Base-by-base conservation (phyloP, 2,888 invertebrate genomes). In the Notodonta dromedarius region DNA sequence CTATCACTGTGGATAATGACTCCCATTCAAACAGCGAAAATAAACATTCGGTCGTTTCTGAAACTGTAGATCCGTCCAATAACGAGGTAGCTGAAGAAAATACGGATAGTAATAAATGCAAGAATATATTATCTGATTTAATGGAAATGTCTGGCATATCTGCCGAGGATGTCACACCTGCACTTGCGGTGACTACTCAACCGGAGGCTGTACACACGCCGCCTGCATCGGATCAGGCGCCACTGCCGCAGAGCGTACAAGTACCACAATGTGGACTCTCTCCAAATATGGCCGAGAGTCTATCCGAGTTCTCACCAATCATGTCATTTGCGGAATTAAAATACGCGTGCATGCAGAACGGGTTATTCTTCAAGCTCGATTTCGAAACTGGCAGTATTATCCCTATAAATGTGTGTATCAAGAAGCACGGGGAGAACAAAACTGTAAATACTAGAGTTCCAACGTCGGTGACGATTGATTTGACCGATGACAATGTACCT, bases 141-240 rank as follows among this genome's bases (percentile, higher is more conserved):
- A 93, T 93, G 93, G 87, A 88, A 83, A 91, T 93, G 90, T 93
- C 93, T 11, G 93, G 93, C 11, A 93, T 93, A 73, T 85, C 85
- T 12, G 76, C 83, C 59, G 91, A 91, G 66, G 92, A 93, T 60
- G 66, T 78, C 5, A 64, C 69, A 46, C 65, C 79, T 44, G 62
- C 65, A 35, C 55, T 62, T n/a, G 24, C 57, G 57, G 61, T 52
- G n/a, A 5, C 54, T 46, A 32, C 32, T 13, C 35, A n/a, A 48
- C 14, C 48, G n/a, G 48, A 48, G 12, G 24, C n/a, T 16, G 5
- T 9, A 24, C 5, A 8, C 51, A 9, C 24, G 9, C 35, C 8
- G 16, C 35, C 32, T 53, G 35, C 6, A 35, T 16, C 24, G 12
- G 24, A 50, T 6, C 56, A 50, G 11, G 4, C 40, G 16, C 9